phyloP scores from a whole-genome alignment of 1,140 invertebrate species.

The Pseudobourletiella spinata region DNA sequence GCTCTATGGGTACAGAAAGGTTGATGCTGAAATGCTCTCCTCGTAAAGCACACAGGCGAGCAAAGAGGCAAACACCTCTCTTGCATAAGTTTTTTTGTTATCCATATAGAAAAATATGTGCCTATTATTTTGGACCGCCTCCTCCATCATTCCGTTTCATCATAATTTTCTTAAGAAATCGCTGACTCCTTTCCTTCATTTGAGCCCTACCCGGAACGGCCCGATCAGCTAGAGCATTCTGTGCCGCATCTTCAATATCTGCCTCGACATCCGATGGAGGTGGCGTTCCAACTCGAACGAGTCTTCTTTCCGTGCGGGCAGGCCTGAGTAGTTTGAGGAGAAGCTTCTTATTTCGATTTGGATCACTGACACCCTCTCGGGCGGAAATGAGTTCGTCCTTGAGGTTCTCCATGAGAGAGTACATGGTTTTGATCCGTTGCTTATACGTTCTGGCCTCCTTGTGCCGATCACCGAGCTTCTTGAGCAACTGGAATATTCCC shows the following conservation, averaged over 20 bases:
- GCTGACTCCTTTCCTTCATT: conserved; percentile 4
- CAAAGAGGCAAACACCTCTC: too few species aligned
- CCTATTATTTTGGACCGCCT: too few species aligned
- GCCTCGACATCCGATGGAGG: not conserved
- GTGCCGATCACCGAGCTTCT: conserved; percentile 5
- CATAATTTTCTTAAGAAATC: not conserved
- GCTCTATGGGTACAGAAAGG: too few species aligned
- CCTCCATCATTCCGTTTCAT: too few species aligned
- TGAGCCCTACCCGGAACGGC: not conserved
- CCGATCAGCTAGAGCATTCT: not conserved
- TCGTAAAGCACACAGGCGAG: too few species aligned
- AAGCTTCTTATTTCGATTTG: not conserved
- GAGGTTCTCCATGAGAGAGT: not conserved
- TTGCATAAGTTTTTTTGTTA: too few species aligned
- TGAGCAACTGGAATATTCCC: not conserved
- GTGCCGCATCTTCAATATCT: not conserved
- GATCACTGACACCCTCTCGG: not conserved
- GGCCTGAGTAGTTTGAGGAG: conserved; percentile 4
- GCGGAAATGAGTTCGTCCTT: not conserved
- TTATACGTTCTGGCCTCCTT: not conserved
- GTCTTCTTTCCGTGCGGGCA: not conserved
- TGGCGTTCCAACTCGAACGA: conserved; percentile 3
- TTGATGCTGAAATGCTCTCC: too few species aligned
- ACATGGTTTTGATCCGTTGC: conserved; percentile 6
- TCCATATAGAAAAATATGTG: too few species aligned